phyloP scores from a whole-genome alignment of 2,113 vertebrate species.

The Pampusana beccarii region DNA sequence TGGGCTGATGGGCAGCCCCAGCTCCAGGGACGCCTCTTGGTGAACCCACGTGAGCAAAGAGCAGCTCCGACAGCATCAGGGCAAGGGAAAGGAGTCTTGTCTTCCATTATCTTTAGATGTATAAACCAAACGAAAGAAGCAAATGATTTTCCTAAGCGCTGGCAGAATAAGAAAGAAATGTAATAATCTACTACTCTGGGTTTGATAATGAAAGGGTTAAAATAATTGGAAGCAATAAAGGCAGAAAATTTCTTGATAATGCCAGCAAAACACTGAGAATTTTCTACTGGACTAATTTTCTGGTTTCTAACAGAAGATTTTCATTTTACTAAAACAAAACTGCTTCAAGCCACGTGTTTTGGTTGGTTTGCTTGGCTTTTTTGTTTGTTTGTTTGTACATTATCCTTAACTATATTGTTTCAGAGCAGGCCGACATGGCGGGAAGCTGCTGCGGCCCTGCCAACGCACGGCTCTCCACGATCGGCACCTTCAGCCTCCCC shows the following conservation, averaged over 20 bases:
- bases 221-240: neutral
- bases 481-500: rapidly evolving
- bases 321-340: neutral
- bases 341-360: neutral
- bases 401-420: neutral
- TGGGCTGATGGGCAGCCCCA: rapidly evolving
- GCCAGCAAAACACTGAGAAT: neutral
- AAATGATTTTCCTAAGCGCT: neutral
- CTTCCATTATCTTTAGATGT: neutral
- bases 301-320: neutral
- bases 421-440: rapidly evolving
- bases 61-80: rapidly evolving
- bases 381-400: neutral
- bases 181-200: too few relatives aligned
- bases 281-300: neutral
- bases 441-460: neutral
- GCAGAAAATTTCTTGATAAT: neutral
- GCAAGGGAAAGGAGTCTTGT: neutral
- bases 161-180: neutral
- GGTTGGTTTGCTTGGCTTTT: too few relatives aligned
- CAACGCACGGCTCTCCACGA: rapidly evolving
- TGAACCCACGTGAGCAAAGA: rapidly evolving
- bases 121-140: neutral
- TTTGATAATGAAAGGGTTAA: neutral
- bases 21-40: neutral